A percentile compares a stretch with the other conserved stretches of the same genome.
Conservation (phyloP, 2,113 vertebrate genomes). For the Rattus rattus region DNA sequence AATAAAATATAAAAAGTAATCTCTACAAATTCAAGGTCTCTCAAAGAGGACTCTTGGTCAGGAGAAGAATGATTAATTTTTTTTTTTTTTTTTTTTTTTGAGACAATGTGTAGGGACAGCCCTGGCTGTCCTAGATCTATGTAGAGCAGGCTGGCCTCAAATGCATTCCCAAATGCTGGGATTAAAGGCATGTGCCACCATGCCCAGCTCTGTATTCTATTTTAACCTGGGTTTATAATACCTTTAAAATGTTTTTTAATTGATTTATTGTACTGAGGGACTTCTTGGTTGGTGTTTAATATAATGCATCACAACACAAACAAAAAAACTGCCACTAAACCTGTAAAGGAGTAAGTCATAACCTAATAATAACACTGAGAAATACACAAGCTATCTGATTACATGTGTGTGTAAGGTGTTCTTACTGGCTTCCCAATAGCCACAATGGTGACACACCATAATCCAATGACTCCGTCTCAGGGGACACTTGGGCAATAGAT, state of each 20-base stretch:
- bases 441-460: constrained; percentile 44
- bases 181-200: neutral
- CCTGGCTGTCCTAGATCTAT: neutral
- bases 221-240: constrained; percentile 24
- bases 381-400: constrained; percentile 64
- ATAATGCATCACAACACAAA: neutral
- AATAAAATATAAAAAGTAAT: neutral
- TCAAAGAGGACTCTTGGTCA: neutral
- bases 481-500: neutral
- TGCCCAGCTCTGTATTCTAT: neutral
- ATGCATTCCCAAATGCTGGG: neutral
- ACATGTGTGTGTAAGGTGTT: constrained; percentile 38
- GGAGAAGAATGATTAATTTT: neutral
- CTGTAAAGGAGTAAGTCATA: constrained; percentile 46
- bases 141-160: neutral
- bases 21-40: neutral
- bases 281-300: constrained; percentile 33
- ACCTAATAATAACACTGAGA: constrained; percentile 67
- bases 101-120: neutral
- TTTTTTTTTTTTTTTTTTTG: neutral
- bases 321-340: constrained; percentile 45
- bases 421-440: constrained; percentile 24
- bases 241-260: neutral
- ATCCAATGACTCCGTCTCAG: constrained; percentile 2
- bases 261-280: neutral